phyloP scores from a whole-genome alignment of 1,140 invertebrate genomes.

The Nymphalis io region DNA sequence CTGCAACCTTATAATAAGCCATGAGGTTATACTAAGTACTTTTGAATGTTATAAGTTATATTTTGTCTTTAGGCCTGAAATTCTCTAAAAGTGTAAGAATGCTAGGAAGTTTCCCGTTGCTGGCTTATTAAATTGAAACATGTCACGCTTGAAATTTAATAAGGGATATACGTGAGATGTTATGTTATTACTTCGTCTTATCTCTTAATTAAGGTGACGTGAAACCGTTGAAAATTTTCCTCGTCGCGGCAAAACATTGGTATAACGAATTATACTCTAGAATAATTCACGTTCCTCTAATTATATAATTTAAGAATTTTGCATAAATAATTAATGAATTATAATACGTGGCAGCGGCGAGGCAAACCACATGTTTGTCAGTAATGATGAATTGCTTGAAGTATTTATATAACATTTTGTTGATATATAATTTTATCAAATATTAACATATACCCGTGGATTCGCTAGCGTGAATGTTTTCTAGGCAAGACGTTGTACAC shows the following conservation, averaged over 20 bases:
- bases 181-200: slow-evolving; percentile 26
- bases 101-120: not conserved
- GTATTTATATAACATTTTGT: too few relatives aligned
- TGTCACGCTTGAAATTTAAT: slow-evolving; percentile 29
- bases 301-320: slow-evolving; percentile 7
- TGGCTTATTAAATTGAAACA: slow-evolving; percentile 20
- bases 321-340: not conserved
- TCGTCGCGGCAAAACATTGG: not conserved
- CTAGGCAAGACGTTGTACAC: too few relatives aligned
- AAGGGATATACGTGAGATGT: slow-evolving; percentile 31
- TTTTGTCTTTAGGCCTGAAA: not conserved
- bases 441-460: too few relatives aligned
- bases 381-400: too few relatives aligned
- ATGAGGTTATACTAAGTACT: too few relatives aligned
- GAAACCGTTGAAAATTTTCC: slow-evolving; percentile 10
- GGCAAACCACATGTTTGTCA: too few relatives aligned
- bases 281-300: not conserved
- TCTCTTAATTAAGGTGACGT: slow-evolving; percentile 37
- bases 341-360: too few relatives aligned
- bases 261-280: slow-evolving; percentile 2
- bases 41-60: not conserved
- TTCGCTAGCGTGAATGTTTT: too few relatives aligned
- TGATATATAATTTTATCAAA: too few relatives aligned
- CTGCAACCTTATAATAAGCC: too few relatives aligned
- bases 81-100: not conserved